Evolutionary conservation across 2,113 vertebrate species (phyloP).

Genomic region (Ictidomys tridecemlineatus): DNA sequence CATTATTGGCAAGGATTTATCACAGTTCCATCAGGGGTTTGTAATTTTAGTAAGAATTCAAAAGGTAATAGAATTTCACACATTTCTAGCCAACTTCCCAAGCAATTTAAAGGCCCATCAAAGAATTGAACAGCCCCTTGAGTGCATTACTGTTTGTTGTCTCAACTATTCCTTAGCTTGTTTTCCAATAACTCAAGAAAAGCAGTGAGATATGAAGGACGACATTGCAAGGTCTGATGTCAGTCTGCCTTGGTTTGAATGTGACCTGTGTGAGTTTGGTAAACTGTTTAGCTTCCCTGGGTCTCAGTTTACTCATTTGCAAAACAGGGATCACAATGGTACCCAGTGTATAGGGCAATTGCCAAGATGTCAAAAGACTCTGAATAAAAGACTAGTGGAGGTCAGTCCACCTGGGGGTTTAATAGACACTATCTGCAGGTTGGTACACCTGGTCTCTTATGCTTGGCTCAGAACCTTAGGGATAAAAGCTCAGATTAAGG

Average conservation of each 20-base stretch:
- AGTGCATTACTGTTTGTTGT: background rate
- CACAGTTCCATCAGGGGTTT: background rate
- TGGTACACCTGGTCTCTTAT: background rate
- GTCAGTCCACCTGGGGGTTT: background rate
- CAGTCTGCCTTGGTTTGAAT: background rate
- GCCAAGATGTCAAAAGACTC: background rate
- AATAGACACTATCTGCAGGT: background rate
- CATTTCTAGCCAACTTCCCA: conserved; percentile 16
- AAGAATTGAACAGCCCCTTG: background rate
- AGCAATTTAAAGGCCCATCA: background rate
- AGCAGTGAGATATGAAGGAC: background rate
- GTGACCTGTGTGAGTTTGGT: background rate
- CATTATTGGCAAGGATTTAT: background rate
- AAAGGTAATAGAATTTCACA: conserved; percentile 42
- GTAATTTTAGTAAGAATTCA: background rate
- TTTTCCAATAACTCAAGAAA: background rate
- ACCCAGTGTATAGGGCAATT: background rate
- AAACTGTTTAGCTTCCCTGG: background rate
- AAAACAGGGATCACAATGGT: background rate
- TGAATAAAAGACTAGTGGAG: background rate
- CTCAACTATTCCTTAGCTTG: background rate
- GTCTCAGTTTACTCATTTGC: background rate
- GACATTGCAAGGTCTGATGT: background rate
- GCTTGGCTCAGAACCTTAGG: background rate
- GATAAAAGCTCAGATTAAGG: background rate